A percentile compares a stretch with the other conserved stretches of the same genome.
phyloP scores from a whole-genome alignment of 2,888 invertebrate species.

The Sycophila texana region DNA sequence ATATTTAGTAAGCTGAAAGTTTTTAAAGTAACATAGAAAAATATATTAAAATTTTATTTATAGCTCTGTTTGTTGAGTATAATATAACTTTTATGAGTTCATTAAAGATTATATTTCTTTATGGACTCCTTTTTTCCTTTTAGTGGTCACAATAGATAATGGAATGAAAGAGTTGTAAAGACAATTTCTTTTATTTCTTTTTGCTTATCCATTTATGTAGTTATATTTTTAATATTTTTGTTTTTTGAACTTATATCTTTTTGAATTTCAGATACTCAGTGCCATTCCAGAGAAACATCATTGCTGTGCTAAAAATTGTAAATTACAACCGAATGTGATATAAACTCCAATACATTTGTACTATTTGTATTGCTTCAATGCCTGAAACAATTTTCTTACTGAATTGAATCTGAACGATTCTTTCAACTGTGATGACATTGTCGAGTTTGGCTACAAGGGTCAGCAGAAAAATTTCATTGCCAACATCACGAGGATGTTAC shows the following conservation, averaged over 20 bases:
- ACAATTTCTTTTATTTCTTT: neutral
- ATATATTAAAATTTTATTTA: conserved; percentile 18
- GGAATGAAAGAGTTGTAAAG: conserved; percentile 22
- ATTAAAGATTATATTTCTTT: conserved; percentile 25
- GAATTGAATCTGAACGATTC: conserved; percentile 28
- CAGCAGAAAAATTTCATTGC: conserved; percentile 35
- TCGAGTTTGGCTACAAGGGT: conserved; percentile 37
- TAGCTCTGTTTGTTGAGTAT: conserved; percentile 11
- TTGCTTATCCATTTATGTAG: neutral
- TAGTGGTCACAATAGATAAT: neutral
- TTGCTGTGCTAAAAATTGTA: conserved; percentile 65
- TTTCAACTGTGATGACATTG: conserved; percentile 51
- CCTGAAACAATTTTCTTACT: conserved; percentile 31
- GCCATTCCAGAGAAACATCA: conserved; percentile 69
- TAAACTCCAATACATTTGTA: conserved; percentile 50
- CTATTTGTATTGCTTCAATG: conserved; percentile 49
- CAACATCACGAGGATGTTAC: conserved; percentile 49
- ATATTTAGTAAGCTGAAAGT: neutral
- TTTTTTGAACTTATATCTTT: neutral
- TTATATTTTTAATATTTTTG: neutral
- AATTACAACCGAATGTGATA: conserved; percentile 42
- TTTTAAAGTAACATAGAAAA: neutral
- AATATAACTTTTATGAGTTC: conserved; percentile 34
- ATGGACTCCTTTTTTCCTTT: conserved; percentile 22
- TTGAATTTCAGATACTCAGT: conserved; percentile 67